Base-by-base conservation (phyloP, 2,113 vertebrate species). In the Formicarius rufipectus region DNA sequence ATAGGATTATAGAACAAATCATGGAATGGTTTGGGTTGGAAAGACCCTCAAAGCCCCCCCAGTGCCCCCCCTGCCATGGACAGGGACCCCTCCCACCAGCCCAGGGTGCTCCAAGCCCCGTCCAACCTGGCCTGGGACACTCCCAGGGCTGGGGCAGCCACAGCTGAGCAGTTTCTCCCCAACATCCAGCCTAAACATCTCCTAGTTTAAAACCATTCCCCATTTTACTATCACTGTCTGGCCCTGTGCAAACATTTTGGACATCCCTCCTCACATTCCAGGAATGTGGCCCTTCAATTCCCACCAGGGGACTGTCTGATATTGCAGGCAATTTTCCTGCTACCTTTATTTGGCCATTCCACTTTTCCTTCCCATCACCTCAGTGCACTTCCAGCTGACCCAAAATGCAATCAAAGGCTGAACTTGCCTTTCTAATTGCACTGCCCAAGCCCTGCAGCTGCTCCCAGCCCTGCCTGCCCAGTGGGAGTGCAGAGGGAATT, bases 21-120 rank as follows among this genome's bases (percentile, higher is more conserved):
- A 7, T 22, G 27, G 40, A 3, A 31, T 55, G 49, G 35, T 27
- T 19, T 55, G 45, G 23, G 8, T 2, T 33, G 47, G 17, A 9
- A 40, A 1, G 25, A 17, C 31, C 9, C 11, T 62, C 0, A 13
- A 19, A 83, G 1, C 11, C 1, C 55, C 1, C 55, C 24, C 3
- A 4, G 23, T 0, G 18, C 67, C 31, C 35, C 50, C 58, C 49
- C 50, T 73, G 59, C 69, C 69, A n/a, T 25, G 87, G 30, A 24
- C 55, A 83, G 79, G 71, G 63, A 69, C 79, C 40, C 25, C 55
- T 62, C 0, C 39, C 78, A 45, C 47, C 14, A 12, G 20, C 45
- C 87, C 78, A 89, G 69, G 62, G 1, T 40, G 39, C 53, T 75
- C 87, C 67, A 0, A 72, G 14, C 74, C 52, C 58, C 1, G 2